These are phyloP conservation scores for Poecilia latipinna DNA, from an alignment of 2,113 vertebrate genomes.

Conservation along the genomic window DNA sequence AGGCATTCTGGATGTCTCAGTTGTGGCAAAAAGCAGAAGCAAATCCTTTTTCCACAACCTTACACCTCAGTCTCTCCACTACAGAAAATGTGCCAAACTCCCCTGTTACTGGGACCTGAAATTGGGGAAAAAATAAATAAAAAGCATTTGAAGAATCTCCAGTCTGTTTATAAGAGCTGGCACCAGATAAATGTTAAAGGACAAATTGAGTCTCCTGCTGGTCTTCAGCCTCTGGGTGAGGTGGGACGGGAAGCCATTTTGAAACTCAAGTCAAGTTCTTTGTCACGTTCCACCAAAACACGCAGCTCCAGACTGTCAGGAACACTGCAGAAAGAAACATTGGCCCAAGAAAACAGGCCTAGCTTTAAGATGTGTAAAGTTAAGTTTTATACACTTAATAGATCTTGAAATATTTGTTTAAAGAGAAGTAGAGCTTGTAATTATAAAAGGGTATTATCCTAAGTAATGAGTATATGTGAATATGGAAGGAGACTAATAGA, in stretches of 20 bases:
- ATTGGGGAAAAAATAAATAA: not conserved
- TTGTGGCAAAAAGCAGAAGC: not conserved
- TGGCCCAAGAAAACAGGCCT: not conserved
- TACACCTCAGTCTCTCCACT: not conserved
- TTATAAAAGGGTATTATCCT: conserved; percentile 13
- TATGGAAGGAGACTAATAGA: conserved; percentile 1
- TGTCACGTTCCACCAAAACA: conserved; percentile 54
- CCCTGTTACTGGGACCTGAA: not conserved
- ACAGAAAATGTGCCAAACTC: not conserved
- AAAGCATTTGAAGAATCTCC: not conserved
- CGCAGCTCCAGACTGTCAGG: conserved; percentile 30
- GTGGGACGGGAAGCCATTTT: conserved; percentile 31
- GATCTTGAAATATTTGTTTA: conserved; percentile 24
- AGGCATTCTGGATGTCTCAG: not conserved
- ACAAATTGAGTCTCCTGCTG: conserved; percentile 11
- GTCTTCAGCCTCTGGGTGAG: conserved; percentile 23
- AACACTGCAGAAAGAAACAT: conserved; percentile 48
- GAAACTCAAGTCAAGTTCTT: conserved; percentile 56
- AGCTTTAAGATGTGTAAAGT: conserved; percentile 38
- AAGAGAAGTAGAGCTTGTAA: conserved; percentile 9
- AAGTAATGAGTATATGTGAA: conserved; percentile 9
- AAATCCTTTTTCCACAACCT: too few relatives aligned
- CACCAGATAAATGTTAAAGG: conserved; percentile 19
- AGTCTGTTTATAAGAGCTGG: not conserved
- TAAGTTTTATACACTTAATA: conserved; percentile 23